phyloP scores from a whole-genome alignment of 1,140 invertebrate genomes.

The Dinoponera quadriceps region DNA sequence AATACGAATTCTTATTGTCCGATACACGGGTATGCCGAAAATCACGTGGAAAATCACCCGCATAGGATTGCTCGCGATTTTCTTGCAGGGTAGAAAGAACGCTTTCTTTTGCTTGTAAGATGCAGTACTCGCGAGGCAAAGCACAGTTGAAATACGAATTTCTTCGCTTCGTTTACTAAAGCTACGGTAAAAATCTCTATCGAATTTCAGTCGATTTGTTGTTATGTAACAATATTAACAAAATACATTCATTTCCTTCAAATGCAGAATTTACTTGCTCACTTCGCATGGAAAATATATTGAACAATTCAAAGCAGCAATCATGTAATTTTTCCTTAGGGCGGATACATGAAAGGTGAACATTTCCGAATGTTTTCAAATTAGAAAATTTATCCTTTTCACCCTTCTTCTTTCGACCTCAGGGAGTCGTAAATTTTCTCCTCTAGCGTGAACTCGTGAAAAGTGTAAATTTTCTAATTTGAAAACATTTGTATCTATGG shows the following conservation, averaged over 20 bases:
- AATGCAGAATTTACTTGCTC: not conserved
- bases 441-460: too few species aligned
- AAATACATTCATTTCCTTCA: not conserved
- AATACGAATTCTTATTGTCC: slow-evolving; percentile 41
- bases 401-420: too few species aligned
- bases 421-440: too few species aligned
- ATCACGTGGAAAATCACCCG: slow-evolving; percentile 42
- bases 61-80: not conserved
- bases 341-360: too few species aligned
- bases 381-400: too few species aligned
- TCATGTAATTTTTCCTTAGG: too few species aligned
- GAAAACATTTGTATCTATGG: too few species aligned
- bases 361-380: too few species aligned
- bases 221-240: too few species aligned
- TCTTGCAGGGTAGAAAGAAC: not conserved
- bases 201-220: not conserved
- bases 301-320: not conserved
- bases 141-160: not conserved
- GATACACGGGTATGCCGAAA: slow-evolving; percentile 33
- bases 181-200: not conserved
- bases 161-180: not conserved
- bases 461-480: too few species aligned
- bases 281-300: not conserved
- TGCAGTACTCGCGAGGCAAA: slow-evolving; percentile 16
- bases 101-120: slow-evolving; percentile 7